A percentile compares a stretch with the other conserved stretches of the same genome.
phyloP scores from a whole-genome alignment of 2,797 vertebrate species.

The Phoebastria nigripes region DNA sequence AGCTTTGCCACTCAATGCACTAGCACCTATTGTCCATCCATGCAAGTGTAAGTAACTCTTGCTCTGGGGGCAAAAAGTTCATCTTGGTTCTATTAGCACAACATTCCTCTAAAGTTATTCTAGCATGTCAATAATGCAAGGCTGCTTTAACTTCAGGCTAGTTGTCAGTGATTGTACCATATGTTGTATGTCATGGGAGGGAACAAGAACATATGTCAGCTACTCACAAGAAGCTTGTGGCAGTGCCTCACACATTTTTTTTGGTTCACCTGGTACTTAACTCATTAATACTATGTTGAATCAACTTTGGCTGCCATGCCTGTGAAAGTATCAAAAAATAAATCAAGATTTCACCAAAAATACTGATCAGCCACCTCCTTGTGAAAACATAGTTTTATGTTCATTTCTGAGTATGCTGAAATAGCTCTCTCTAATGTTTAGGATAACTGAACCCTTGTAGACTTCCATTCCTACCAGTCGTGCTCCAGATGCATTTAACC shows the following conservation, averaged over 20 bases:
- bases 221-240: not conserved
- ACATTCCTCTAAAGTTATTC: not conserved
- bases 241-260: not conserved
- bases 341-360: not conserved
- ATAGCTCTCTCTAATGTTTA: not conserved
- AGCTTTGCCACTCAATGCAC: not conserved
- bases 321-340: not conserved
- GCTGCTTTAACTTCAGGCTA: conserved; percentile 25
- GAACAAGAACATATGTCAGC: conserved; percentile 29
- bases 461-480: not conserved
- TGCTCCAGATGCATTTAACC: not conserved
- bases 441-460: not conserved
- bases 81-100: not conserved
- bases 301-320: conserved; percentile 21
- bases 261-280: conserved; percentile 17
- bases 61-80: not conserved
- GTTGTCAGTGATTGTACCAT: not conserved
- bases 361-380: not conserved
- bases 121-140: not conserved
- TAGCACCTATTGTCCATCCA: not conserved
- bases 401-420: not conserved
- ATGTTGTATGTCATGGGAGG: conserved; percentile 8
- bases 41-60: not conserved
- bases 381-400: not conserved
- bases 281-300: conserved; percentile 28